These are phyloP conservation scores for Cataglyphis albicans DNA, from an alignment of 2,888 invertebrate species.

Conservation along the genomic window DNA sequence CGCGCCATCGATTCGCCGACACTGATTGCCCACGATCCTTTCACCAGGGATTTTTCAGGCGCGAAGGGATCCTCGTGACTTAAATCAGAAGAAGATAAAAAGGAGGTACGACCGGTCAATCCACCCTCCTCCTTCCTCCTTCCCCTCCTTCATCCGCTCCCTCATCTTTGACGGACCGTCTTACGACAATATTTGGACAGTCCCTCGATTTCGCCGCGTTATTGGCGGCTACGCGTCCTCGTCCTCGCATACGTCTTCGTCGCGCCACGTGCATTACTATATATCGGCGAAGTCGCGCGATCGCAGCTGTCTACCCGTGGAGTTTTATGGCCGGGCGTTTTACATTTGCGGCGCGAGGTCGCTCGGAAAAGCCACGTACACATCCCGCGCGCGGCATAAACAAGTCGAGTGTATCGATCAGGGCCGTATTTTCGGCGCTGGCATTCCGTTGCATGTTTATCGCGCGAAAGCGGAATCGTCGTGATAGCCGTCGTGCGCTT, in stretches of 20 bases:
- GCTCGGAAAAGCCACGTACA: conserved; percentile 50
- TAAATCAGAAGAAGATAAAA: conserved; percentile 57
- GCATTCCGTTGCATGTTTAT: conserved; percentile 28
- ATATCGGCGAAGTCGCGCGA: conserved; percentile 50
- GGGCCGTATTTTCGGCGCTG: conserved; percentile 32
- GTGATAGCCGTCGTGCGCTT: background rate
- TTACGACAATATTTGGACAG: conserved; percentile 52
- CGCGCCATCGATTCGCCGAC: conserved; percentile 53
- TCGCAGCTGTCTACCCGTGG: conserved; percentile 46
- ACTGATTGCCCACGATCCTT: conserved; percentile 56
- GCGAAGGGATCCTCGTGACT: conserved; percentile 51
- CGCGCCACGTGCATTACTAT: conserved; percentile 38
- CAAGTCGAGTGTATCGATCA: conserved; percentile 56
- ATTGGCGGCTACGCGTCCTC: conserved; percentile 28
- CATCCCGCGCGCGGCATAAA: conserved; percentile 42
- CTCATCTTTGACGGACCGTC: background rate
- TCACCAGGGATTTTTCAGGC: conserved; percentile 49
- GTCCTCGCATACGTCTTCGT: conserved; percentile 46
- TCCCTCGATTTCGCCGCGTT: conserved; percentile 50
- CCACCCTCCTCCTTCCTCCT: background rate
- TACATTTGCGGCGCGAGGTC: conserved; percentile 50
- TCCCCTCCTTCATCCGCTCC: too few species aligned
- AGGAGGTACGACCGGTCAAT: conserved; percentile 39
- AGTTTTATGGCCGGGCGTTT: conserved; percentile 54
- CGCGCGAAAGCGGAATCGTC: conserved; percentile 2